Evolutionary conservation across 2,888 invertebrate genomes (phyloP), one percentile per base, ranked within the genome.

Genomic region (Cylindroiulus punctatus): DNA sequence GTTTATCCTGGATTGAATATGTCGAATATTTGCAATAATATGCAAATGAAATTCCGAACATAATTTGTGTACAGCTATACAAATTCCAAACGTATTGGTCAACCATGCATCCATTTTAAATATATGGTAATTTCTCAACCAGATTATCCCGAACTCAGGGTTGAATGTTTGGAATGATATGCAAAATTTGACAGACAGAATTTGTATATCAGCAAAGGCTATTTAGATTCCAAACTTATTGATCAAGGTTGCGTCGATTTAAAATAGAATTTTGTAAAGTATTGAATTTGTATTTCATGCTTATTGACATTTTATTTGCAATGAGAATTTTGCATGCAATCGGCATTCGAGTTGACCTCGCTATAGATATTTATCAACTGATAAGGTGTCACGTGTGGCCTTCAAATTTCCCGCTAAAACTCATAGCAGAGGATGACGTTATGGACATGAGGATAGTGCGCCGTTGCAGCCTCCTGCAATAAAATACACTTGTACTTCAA

Each of bases 351-450:
- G 44, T 1, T 52, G 52, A 52, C n/a, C 52, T 52, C 1, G 52
- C 52, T 17, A 2, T 1, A 19, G 19, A n/a, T n/a, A 52, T 19
- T 44, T 7, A 44, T 44, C 4, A 10, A 1, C 12, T 10, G 14
- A 52, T 1, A 52, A 1, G 3, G 14, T 1, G 4, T 52, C 52
- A n/a, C 17, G 52, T 12, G 12, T 52, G 19, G 7, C 26, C 30
- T 76, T 76, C 22, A 30, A 76, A 76, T 76, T 76, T 76, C 76
- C 76, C 30, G 76, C 76, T 3, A 76, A 10, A 76, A 76, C 30
- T 30, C 10, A 5, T 76, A 30, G 76, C 76, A 76, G 76, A 76
- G 30, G 76, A 76, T 7, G 10, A 1, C 30, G 30, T 14, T 30
- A 76, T 26, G 4, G 3, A 12, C 7, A 8, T 30, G 76, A 76